Percentiles rank a stretch among this genome's conserved stretches.
These are phyloP conservation scores for Xylocopa sonorina DNA, from an alignment of 1,140 invertebrate species.

Conservation along the genomic window DNA sequence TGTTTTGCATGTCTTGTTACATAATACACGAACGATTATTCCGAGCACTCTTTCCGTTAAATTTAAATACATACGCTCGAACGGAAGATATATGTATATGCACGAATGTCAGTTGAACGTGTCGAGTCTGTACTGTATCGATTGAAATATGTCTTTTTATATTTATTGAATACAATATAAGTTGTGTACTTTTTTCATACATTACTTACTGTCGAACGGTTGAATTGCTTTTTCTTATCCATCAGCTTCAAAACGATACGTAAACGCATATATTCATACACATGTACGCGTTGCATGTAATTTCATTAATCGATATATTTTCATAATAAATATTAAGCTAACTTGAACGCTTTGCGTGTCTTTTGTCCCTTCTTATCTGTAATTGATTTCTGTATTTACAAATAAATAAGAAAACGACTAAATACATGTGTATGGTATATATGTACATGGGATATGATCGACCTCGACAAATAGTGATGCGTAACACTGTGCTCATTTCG, in stretches of 20 bases:
- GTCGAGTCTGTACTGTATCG: neutral
- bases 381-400: neutral
- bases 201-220: too few relatives aligned
- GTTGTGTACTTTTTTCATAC: too few relatives aligned
- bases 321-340: too few relatives aligned
- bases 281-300: too few relatives aligned
- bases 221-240: too few relatives aligned
- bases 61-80: slow-evolving; percentile 39
- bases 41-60: slow-evolving; percentile 52
- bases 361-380: neutral
- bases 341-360: neutral
- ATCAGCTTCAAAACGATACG: too few relatives aligned
- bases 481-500: neutral
- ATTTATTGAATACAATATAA: too few relatives aligned
- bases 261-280: neutral
- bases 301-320: too few relatives aligned
- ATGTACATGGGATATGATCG: slow-evolving; percentile 6
- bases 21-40: slow-evolving; percentile 74
- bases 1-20: slow-evolving; percentile 74
- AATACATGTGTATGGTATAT: neutral
- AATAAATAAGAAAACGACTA: neutral
- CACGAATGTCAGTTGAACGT: slow-evolving; percentile 17
- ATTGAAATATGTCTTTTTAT: neutral
- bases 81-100: neutral
- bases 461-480: neutral